Percentiles rank a stretch among this genome's conserved stretches.
These are phyloP conservation scores for Ornithorhynchus anatinus DNA, from an alignment of 2,113 vertebrate species.

Conservation along the genomic window DNA sequence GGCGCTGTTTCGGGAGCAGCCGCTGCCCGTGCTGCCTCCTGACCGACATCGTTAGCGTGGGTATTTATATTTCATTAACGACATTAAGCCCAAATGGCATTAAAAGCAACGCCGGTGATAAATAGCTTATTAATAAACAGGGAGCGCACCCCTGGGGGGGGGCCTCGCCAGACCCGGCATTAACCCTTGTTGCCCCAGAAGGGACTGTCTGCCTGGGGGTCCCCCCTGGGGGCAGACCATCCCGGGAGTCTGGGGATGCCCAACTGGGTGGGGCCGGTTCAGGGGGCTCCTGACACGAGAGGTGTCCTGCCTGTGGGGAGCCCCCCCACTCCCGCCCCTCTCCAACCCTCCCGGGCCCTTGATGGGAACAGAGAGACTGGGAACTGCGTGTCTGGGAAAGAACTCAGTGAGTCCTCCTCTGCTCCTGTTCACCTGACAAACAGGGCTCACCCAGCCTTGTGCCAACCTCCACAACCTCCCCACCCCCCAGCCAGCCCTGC, in stretches of 20 bases:
- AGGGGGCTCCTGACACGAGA: background rate
- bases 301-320: background rate
- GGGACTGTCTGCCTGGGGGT: background rate
- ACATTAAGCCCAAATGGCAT: constrained; percentile 83
- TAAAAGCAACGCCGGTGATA: constrained; percentile 84
- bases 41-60: constrained; percentile 83
- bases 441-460: background rate
- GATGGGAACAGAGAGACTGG: background rate
- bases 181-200: constrained; percentile 65
- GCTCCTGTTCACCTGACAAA: too few species aligned
- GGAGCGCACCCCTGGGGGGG: constrained; percentile 62
- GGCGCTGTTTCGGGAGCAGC: constrained; percentile 71
- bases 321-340: background rate
- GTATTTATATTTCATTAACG: constrained; percentile 88
- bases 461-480: background rate
- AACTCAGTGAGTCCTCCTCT: too few species aligned
- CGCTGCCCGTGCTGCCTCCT: constrained; percentile 77
- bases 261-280: background rate
- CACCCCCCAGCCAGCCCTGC: background rate
- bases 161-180: constrained; percentile 46
- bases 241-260: background rate
- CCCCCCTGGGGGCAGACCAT: background rate
- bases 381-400: too few species aligned
- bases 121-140: constrained; percentile 86
- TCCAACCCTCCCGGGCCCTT: background rate